Evolutionary conservation across 2,888 invertebrate genomes (phyloP).

Genomic region (Dryocosmus kuriphilus): DNA sequence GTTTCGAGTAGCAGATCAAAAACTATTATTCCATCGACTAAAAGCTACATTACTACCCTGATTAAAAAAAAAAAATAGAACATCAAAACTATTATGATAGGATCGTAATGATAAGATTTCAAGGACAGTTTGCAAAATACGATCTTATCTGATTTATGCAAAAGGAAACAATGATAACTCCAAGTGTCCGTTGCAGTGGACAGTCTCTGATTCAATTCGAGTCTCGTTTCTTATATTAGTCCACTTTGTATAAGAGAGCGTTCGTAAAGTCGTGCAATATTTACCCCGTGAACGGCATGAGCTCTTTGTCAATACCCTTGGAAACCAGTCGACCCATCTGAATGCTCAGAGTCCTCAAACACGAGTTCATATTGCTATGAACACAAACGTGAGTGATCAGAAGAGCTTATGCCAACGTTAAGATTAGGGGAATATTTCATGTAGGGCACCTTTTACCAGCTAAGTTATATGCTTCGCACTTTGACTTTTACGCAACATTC

Average conservation of each 20-base stretch:
- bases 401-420: slow-evolving; percentile 19
- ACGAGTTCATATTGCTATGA: slow-evolving; percentile 38
- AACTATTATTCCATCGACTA: no score
- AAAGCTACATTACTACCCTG: no score
- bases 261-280: slow-evolving; percentile 33
- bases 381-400: slow-evolving; percentile 34
- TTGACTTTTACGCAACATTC: slow-evolving; percentile 16
- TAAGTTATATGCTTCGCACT: slow-evolving; percentile 7
- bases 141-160: slow-evolving; percentile 12
- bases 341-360: slow-evolving; percentile 22
- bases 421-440: slow-evolving; percentile 20
- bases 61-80: no score
- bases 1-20: no score
- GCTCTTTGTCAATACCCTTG: slow-evolving; percentile 40
- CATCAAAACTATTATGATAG: no score
- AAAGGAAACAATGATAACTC: background rate
- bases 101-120: background rate
- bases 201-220: slow-evolving; percentile 17
- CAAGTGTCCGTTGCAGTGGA: background rate
- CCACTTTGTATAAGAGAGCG: slow-evolving; percentile 34
- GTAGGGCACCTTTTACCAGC: slow-evolving; percentile 6
- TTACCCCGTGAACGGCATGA: slow-evolving; percentile 24
- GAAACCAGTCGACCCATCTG: slow-evolving; percentile 31
- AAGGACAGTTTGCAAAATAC: background rate
- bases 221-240: slow-evolving; percentile 38